phyloP scores from a whole-genome alignment of 2,888 invertebrate genomes.

The Melieria picta region DNA sequence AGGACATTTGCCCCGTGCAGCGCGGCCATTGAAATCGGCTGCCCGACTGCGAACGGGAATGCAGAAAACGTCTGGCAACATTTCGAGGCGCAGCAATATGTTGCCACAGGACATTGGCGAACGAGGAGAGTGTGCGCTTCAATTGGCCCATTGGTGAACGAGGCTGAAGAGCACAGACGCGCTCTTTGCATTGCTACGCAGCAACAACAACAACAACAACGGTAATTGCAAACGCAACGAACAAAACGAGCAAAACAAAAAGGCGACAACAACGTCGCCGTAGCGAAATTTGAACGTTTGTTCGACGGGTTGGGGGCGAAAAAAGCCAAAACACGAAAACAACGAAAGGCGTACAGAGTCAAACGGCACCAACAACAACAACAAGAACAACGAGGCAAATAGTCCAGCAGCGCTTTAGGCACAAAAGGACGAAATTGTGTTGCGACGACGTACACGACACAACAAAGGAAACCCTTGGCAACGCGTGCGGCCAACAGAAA shows the following conservation, averaged over 20 bases:
- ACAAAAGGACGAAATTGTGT: constrained; percentile 8
- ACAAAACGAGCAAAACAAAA: constrained; percentile 44
- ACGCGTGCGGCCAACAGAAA: constrained; percentile 58
- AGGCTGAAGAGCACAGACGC: too few relatives aligned
- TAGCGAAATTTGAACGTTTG: neutral
- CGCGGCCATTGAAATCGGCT: constrained; percentile 2
- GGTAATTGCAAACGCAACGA: constrained; percentile 37
- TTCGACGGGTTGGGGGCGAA: constrained; percentile 21
- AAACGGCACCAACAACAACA: constrained; percentile 34
- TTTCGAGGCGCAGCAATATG: neutral
- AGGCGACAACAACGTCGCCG: constrained; percentile 19
- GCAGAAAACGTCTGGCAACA: constrained; percentile 5
- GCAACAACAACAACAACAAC: neutral
- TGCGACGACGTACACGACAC: constrained; percentile 36
- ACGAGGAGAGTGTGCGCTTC: neutral
- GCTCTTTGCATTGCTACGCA: too few relatives aligned
- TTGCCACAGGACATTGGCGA: constrained; percentile 1
- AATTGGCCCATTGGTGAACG: too few relatives aligned
- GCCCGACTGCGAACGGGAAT: neutral
- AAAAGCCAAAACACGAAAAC: constrained; percentile 35
- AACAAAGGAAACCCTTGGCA: constrained; percentile 64
- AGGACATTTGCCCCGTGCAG: constrained; percentile 33
- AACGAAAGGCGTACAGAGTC: constrained; percentile 11
- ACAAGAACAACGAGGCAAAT: constrained; percentile 18
- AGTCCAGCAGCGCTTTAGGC: constrained; percentile 10